Percentiles rank a stretch among this genome's conserved stretches.
These are phyloP conservation scores for Trematomus bernacchii DNA, from an alignment of 2,797 vertebrate genomes.

Conservation along the genomic window DNA sequence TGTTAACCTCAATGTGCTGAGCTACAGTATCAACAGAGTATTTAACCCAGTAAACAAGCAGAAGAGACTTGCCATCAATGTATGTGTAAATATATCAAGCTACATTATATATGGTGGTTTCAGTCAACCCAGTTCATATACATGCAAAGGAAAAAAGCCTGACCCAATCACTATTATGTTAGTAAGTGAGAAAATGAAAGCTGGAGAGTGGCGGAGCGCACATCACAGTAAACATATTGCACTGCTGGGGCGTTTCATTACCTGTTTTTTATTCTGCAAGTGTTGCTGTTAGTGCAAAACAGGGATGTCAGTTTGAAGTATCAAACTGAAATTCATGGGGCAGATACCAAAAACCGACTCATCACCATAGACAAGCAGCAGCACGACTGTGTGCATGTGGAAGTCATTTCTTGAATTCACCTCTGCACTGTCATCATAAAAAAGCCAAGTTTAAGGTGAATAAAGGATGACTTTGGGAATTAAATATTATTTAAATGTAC, in stretches of 20 bases:
- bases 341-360: slow-evolving; percentile 46
- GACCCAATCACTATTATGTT: slow-evolving; percentile 1
- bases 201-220: slow-evolving; percentile 15
- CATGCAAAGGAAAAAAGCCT: slow-evolving; percentile 19
- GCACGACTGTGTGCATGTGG: background rate
- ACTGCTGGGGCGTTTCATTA: slow-evolving; percentile 32
- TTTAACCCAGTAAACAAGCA: slow-evolving; percentile 25
- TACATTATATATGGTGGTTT: slow-evolving; percentile 19
- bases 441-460: slow-evolving; percentile 3
- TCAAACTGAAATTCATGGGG: slow-evolving; percentile 58
- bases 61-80: slow-evolving; percentile 28
- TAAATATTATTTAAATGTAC: slow-evolving; percentile 3
- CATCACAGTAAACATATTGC: slow-evolving; percentile 4
- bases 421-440: slow-evolving; percentile 4
- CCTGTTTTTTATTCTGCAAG: slow-evolving; percentile 40
- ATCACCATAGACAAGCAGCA: slow-evolving; percentile 22
- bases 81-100: slow-evolving; percentile 47
- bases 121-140: slow-evolving; percentile 45
- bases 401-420: slow-evolving; percentile 20
- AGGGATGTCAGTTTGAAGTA: slow-evolving; percentile 49
- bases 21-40: slow-evolving; percentile 34
- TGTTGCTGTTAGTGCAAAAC: slow-evolving; percentile 19
- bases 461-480: background rate
- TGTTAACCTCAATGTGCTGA: slow-evolving; percentile 44
- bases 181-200: slow-evolving; percentile 19